Evolutionary conservation across 1,140 invertebrate genomes (phyloP).

Genomic region (Theocolax elegans): DNA sequence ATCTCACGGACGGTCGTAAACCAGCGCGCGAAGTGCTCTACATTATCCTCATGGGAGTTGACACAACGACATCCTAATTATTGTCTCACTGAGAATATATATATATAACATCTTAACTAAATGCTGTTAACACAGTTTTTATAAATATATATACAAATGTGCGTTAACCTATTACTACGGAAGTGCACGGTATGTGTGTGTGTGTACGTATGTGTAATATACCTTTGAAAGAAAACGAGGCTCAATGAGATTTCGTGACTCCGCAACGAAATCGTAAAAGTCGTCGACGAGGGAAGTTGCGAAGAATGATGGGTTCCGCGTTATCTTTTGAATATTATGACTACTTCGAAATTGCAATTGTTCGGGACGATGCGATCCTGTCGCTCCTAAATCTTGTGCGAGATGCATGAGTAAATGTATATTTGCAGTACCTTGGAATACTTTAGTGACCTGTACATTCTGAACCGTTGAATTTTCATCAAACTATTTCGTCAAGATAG

Average conservation of each 20-base stretch:
- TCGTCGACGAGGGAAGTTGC: neutral
- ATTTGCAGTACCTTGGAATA: neutral
- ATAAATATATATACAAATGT: too few relatives aligned
- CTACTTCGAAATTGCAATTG: slow-evolving; percentile 1
- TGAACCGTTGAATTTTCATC: slow-evolving; percentile 8
- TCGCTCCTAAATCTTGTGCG: too few relatives aligned
- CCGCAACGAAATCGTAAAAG: slow-evolving; percentile 20
- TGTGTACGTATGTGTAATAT: neutral
- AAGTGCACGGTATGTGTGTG: too few relatives aligned
- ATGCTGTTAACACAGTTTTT: too few relatives aligned
- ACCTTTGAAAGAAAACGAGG: neutral
- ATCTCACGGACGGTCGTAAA: slow-evolving; percentile 3
- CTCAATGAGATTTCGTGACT: neutral
- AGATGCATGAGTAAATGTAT: neutral
- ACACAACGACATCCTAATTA: slow-evolving; percentile 4
- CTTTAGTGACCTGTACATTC: neutral
- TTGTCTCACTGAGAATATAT: neutral
- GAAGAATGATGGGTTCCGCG: slow-evolving; percentile 1
- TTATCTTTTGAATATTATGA: slow-evolving; percentile 9
- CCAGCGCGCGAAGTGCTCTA: neutral
- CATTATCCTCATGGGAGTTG: neutral
- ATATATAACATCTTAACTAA: neutral
- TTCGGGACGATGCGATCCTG: too few relatives aligned
- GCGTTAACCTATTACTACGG: too few relatives aligned
- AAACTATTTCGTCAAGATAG: too few relatives aligned